A percentile compares a stretch with the other conserved stretches of the same genome.
phyloP scores from a whole-genome alignment of 2,888 invertebrate species.

The Metopia argyrocephala region DNA sequence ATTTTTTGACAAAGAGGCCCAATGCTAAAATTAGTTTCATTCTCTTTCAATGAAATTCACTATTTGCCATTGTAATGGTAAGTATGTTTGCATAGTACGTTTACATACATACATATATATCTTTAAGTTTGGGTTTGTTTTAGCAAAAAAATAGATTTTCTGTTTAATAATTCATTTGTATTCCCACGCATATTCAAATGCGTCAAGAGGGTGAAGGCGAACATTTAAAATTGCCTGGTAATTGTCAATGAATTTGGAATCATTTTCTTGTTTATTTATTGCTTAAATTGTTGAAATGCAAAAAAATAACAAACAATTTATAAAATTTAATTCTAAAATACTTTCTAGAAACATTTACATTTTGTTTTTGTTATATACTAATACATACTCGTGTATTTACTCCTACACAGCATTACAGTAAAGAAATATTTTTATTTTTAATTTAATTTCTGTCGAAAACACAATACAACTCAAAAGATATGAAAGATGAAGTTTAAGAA shows the following conservation, averaged over 20 bases:
- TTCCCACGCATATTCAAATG: neutral
- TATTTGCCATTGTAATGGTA: constrained; percentile 13
- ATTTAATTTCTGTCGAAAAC: no score
- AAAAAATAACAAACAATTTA: neutral
- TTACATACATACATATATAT: neutral
- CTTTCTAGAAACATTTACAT: neutral
- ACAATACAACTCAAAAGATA: no score
- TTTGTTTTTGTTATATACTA: neutral
- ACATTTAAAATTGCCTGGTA: no score
- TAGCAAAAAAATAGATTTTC: neutral
- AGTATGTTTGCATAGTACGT: neutral
- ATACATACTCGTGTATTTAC: no score
- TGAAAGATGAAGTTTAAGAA: no score
- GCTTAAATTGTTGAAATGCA: neutral
- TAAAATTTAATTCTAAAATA: neutral
- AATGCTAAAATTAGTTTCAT: constrained; percentile 36
- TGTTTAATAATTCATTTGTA: neutral
- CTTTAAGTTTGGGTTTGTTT: neutral
- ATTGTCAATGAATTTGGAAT: neutral
- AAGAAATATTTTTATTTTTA: no score
- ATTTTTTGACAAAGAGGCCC: constrained; percentile 7
- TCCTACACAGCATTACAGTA: no score
- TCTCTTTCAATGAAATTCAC: constrained; percentile 33
- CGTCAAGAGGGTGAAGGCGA: neutral
- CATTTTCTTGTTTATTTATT: constrained; percentile 17